Conservation (phyloP, 2,888 invertebrate genomes). For the Drosophila paranaensis region DNA sequence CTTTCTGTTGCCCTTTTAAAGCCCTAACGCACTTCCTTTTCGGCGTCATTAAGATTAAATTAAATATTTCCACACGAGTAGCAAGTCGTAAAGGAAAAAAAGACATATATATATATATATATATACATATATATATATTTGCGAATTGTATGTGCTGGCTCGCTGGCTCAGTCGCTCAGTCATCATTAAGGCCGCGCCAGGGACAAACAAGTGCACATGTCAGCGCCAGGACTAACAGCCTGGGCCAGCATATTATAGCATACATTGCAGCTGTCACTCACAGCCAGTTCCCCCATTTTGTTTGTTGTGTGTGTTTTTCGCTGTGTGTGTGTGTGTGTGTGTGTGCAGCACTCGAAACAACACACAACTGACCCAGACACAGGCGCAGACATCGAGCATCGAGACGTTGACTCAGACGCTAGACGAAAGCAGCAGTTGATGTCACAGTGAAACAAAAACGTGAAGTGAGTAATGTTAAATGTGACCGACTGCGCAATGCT, state of each 20-base stretch:
- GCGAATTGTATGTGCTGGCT: constrained; percentile 66
- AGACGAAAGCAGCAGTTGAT: constrained; percentile 3
- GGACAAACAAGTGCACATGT: constrained; percentile 83
- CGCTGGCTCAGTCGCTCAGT: constrained; percentile 63
- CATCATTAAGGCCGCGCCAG: constrained; percentile 80
- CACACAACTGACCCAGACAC: constrained; percentile 66
- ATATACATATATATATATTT: neutral
- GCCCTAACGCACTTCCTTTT: constrained; percentile 63
- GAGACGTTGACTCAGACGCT: constrained; percentile 8
- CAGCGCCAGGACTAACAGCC: constrained; percentile 63
- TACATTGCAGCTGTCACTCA: constrained; percentile 78
- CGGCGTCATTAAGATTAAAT: constrained; percentile 79
- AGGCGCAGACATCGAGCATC: constrained; percentile 13
- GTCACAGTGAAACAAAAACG: constrained; percentile 11
- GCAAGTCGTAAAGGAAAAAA: constrained; percentile 46
- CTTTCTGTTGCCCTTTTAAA: constrained; percentile 50
- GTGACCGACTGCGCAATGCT: neutral
- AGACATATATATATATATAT: neutral
- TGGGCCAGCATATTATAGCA: constrained; percentile 71
- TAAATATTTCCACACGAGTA: constrained; percentile 79
- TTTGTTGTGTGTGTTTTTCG: constrained; percentile 4
- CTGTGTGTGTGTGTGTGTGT: constrained; percentile 80
- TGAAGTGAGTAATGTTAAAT: neutral
- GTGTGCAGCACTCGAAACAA: constrained; percentile 80
- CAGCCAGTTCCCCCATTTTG: constrained; percentile 33